A percentile compares a stretch with the other conserved stretches of the same genome.
Evolutionary conservation across 2,113 vertebrate species (phyloP).

Genomic region (Ginglymostoma cirratum): DNA sequence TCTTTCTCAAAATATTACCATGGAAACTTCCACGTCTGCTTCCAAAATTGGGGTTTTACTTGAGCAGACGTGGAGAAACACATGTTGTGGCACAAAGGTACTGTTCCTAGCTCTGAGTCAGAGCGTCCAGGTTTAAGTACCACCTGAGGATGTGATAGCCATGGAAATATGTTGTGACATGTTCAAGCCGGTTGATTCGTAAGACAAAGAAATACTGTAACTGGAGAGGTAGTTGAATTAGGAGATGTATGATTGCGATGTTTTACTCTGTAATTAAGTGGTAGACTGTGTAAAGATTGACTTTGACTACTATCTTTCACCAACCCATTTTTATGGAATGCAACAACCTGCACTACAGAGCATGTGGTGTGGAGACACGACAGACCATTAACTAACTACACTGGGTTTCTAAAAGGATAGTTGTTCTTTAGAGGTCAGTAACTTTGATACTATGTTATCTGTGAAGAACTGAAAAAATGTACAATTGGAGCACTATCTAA

Average conservation of each 20-base stretch:
- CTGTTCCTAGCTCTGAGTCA: too few relatives aligned
- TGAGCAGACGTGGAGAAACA: too few relatives aligned
- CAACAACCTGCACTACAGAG: not conserved
- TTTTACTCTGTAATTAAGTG: not conserved
- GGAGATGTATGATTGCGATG: not conserved
- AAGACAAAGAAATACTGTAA: not conserved
- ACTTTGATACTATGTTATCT: not conserved
- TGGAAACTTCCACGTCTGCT: not conserved
- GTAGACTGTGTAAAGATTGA: not conserved
- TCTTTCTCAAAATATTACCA: not conserved
- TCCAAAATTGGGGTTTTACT: not conserved
- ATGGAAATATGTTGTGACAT: too few relatives aligned
- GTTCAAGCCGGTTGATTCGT: too few relatives aligned
- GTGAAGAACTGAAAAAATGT: not conserved
- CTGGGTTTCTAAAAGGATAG: not conserved
- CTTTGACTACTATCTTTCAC: not conserved
- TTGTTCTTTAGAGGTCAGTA: not conserved
- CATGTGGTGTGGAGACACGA: not conserved
- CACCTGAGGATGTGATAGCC: too few relatives aligned
- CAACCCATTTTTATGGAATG: not conserved
- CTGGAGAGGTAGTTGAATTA: not conserved
- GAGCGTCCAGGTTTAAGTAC: too few relatives aligned
- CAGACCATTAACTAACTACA: not conserved
- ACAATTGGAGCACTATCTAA: not conserved
- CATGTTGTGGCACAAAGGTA: too few relatives aligned